Base-by-base conservation (phyloP, 1,140 invertebrate genomes). In the Drosophila ercepeae region DNA sequence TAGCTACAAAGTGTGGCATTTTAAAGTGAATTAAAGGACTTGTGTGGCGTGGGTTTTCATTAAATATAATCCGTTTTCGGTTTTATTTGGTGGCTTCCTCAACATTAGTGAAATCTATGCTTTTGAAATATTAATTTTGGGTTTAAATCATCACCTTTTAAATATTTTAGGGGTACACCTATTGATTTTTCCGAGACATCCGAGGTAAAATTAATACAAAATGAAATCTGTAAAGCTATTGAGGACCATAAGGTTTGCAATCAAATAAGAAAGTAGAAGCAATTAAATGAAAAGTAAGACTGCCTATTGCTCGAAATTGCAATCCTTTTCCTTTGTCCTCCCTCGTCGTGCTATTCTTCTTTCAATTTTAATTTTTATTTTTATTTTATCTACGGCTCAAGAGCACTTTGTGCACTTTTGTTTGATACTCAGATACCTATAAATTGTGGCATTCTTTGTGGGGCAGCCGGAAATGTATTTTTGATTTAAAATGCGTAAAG, bases 401-500 rank as follows among this genome's bases (percentile, higher is more conserved):
- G 70, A 59, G 79, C 75, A 71, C 59, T 57, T 61, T 65, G 51
- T 67, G 50, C 57, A 45, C 64, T 79, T 46, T 50, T 67, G 23
- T 57, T 86, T 58, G 63, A 48, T 59, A 42, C 68, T 65, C 59
- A 71, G 63, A 48, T 59, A 42, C 68, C 68, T 70, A 71, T 86
- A 84, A 86, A 82, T 86, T 88, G 73, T 57, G 53, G 65, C 59
- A 60, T 59, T 58, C 61, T 75, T 79, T 76, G 61, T 76, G 75
- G 68, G 60, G 48, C 77, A 76, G 54, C 72, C 82, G 82, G 81
- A 86, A 88, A 88, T 86, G 82, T 88, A 88, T 86, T 86, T 73
- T 86, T 86, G 81, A 86, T 86, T 88, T 88, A 82, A 86, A 88
- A 86, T 88, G 81, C 81, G 82, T 82, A 88, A 74, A 88, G 76